A percentile compares a stretch with the other conserved stretches of the same genome.
Conservation (phyloP, 2,797 vertebrate genomes). For the Manis crassicaudata region DNA sequence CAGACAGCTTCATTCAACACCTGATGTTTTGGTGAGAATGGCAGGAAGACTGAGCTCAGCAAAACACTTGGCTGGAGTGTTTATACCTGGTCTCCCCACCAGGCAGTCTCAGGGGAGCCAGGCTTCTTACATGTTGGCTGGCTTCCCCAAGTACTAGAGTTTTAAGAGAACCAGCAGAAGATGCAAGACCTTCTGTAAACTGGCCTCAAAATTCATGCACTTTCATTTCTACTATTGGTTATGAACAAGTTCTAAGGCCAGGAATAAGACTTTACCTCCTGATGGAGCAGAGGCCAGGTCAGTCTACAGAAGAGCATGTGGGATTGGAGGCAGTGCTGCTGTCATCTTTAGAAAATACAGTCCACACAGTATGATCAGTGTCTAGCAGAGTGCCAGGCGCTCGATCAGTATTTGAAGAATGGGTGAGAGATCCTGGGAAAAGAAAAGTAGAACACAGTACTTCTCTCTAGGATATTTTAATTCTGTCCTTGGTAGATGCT, state of each 20-base stretch:
- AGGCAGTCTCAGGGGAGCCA: too few species aligned
- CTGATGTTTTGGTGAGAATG: neutral
- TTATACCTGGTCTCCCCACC: rapidly evolving
- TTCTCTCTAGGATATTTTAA: conserved; percentile 17
- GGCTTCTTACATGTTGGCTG: neutral
- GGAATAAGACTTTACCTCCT: neutral
- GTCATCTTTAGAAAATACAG: neutral
- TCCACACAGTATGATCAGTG: neutral
- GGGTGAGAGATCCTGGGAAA: neutral
- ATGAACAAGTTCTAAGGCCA: neutral
- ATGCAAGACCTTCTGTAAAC: neutral
- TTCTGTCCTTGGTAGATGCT: neutral
- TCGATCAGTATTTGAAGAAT: neutral
- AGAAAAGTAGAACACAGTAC: neutral
- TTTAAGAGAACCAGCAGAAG: neutral
- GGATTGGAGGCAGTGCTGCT: neutral
- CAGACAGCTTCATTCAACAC: neutral
- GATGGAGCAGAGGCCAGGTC: too few species aligned
- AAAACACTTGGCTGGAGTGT: neutral
- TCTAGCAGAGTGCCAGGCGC: neutral
- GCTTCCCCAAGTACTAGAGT: neutral
- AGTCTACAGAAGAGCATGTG: neutral
- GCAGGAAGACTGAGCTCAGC: neutral
- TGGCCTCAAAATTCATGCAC: neutral
- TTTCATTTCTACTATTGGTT: neutral